Conservation (phyloP, 2,797 vertebrate genomes). For the Aplochiton taeniatus region DNA sequence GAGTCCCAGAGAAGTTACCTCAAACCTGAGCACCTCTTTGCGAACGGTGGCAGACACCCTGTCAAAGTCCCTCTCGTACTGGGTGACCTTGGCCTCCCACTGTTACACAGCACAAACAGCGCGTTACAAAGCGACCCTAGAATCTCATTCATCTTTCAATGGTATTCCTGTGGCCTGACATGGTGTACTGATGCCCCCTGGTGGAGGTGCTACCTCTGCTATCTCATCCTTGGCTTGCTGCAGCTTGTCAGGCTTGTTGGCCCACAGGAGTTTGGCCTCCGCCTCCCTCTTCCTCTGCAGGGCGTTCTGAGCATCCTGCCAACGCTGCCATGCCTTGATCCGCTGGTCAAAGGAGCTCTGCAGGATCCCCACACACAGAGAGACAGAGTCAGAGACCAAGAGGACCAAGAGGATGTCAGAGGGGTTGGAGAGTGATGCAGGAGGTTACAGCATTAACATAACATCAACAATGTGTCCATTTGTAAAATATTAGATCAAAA, state of each 20-base stretch:
- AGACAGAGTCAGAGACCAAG: too few relatives aligned
- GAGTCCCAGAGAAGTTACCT: constrained; percentile 84
- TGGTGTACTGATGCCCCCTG: too few relatives aligned
- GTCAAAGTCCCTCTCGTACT: constrained; percentile 95
- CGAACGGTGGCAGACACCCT: constrained; percentile 89
- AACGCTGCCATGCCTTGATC: constrained; percentile 96
- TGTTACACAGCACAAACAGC: constrained; percentile 48
- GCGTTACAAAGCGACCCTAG: too few relatives aligned
- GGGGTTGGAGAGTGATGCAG: too few relatives aligned
- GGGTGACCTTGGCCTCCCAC: constrained; percentile 96
- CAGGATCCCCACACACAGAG: neutral
- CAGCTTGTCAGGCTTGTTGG: constrained; percentile 97
- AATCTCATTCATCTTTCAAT: too few relatives aligned
- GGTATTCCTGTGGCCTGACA: too few relatives aligned
- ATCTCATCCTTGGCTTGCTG: constrained; percentile 98
- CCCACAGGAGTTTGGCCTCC: constrained; percentile 94
- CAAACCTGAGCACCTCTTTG: constrained; percentile 92
- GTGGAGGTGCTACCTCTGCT: constrained; percentile 89
- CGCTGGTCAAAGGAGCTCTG: constrained; percentile 96
- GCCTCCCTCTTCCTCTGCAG: constrained; percentile 96
- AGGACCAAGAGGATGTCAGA: too few relatives aligned
- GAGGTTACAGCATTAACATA: too few relatives aligned
- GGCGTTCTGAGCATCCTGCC: constrained; percentile 91
- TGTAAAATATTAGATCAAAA: too few relatives aligned
- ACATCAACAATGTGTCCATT: too few relatives aligned